Conservation (phyloP, 2,113 vertebrate species). For the Microcebus tavaratra region DNA sequence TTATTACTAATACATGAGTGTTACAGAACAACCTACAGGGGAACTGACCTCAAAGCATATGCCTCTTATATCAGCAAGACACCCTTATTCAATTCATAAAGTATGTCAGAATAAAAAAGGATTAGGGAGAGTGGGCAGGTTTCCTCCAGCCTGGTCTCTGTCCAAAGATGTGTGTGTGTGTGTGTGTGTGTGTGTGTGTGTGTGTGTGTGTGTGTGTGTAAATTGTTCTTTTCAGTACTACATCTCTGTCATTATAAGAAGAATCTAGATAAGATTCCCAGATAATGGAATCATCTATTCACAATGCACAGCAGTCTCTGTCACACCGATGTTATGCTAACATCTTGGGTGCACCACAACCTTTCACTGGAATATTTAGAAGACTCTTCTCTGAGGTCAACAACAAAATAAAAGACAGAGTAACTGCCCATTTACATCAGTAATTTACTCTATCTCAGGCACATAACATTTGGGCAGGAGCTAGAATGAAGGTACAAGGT, state of each 20-base stretch:
- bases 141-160: neutral
- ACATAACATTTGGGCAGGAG: neutral
- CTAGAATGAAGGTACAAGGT: neutral
- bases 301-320: neutral
- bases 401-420: neutral
- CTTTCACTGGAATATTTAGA: neutral
- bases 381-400: neutral
- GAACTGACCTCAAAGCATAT: neutral
- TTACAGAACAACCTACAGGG: neutral
- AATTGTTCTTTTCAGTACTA: neutral
- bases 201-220: neutral
- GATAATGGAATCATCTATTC: conserved; percentile 34
- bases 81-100: neutral
- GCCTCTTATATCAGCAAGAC: neutral
- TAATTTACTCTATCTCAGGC: neutral
- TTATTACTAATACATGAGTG: neutral
- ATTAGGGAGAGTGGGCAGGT: neutral
- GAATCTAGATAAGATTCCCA: neutral
- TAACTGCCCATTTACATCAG: neutral
- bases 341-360: neutral
- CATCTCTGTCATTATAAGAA: neutral
- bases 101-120: conserved; percentile 1
- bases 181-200: neutral
- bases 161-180: neutral
- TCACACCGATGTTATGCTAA: neutral